Evolutionary conservation across 2,797 vertebrate genomes (phyloP), one percentile per base, ranked within the genome.

Genomic region (Lepilemur ruficaudatus): DNA sequence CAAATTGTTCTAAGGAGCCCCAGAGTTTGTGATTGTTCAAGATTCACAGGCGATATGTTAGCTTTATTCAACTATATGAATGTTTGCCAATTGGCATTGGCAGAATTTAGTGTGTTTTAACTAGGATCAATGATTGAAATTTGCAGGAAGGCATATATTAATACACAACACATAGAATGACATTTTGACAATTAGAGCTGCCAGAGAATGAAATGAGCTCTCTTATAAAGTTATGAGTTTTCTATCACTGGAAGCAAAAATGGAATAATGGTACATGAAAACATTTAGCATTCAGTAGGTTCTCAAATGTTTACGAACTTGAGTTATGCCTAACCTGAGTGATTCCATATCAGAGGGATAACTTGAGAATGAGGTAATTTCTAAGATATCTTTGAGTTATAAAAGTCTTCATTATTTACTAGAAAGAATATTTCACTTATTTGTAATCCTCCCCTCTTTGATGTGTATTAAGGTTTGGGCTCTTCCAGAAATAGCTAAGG

Each of bases 271-370:
- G 30, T 52, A 67, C 22, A 85, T 52, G 22, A 92, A 92, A 84
- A 11, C 8, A 55, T 61, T 78, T 84, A 57, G 7, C 43, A 73
- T 52, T 89, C 1, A 32, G 11, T 48, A 85, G 35, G 7, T 81
- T 81, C 67, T 94, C 32, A 55, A 57, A 25, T 75, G n/a, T 86
- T 95, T 81, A n/a, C 78, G 70, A 92, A 85, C 30, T 81, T 89
- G 65, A 82, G 76, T 70, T 38, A 43, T 55, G 63, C 15, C 8
- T n/a, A 57, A 57, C 17, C 32, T 70, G 7, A 43, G 6, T 89
- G 18, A 94, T 43, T 81, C n/a, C 2, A 4, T 55, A 48, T 55
- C 35, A 48, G 46, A 35, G 7, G 18, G 23, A 80, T 85, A 4
- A 70, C 20, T 35, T 63, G 57, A 59, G 28, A 86, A 25, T 81